Percentiles rank a stretch among this genome's conserved stretches.
Conservation (phyloP, 2,797 vertebrate genomes). For the Sebastes taczanowskii region DNA sequence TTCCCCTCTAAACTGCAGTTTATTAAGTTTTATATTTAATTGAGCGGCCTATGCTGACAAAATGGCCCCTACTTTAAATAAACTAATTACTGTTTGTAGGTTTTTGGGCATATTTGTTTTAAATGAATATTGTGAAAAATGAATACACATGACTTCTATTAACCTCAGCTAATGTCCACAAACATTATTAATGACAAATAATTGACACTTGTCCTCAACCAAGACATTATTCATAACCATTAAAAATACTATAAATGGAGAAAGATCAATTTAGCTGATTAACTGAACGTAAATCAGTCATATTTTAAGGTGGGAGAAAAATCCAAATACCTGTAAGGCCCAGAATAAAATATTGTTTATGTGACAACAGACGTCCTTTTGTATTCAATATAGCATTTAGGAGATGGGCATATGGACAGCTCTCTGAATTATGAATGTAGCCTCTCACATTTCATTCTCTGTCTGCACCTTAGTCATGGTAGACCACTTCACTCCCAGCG, state of each 20-base stretch:
- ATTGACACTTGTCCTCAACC: neutral
- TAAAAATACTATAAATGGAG: neutral
- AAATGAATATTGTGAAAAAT: neutral
- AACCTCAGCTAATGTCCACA: neutral
- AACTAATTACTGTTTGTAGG: neutral
- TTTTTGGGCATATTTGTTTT: neutral
- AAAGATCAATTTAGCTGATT: neutral
- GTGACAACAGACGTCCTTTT: neutral
- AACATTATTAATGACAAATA: neutral
- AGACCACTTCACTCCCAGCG: conserved; percentile 5
- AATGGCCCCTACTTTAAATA: neutral
- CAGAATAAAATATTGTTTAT: neutral
- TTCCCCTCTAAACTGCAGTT: neutral
- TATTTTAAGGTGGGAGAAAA: neutral
- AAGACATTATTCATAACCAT: neutral
- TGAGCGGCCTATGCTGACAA: neutral
- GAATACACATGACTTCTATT: neutral
- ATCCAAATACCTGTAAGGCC: neutral
- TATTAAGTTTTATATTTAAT: neutral
- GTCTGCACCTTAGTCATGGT: conserved; percentile 8
- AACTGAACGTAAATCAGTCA: neutral
- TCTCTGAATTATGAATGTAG: conserved; percentile 20
- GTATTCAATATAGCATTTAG: neutral
- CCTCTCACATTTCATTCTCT: conserved; percentile 1
- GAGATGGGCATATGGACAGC: neutral